A percentile compares a stretch with the other conserved stretches of the same genome.
phyloP scores from a whole-genome alignment of 2,888 invertebrate species.

The Apamea epomidion region DNA sequence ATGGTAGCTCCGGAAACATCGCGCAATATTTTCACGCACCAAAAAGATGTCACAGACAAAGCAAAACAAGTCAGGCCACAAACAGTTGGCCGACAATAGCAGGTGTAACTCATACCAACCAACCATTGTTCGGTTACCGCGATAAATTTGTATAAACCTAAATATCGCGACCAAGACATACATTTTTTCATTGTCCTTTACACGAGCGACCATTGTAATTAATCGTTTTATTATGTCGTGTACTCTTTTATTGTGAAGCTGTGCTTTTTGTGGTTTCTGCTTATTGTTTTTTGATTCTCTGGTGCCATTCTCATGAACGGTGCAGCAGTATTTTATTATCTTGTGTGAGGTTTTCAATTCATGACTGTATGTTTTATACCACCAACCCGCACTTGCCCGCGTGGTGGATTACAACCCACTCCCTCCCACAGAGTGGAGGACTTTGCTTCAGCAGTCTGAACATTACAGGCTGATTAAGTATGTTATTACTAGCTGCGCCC shows the following conservation, averaged over 20 bases:
- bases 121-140: constrained; percentile 57
- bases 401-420: too few relatives aligned
- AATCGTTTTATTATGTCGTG: constrained; percentile 56
- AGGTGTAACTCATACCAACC: constrained; percentile 57
- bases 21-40: constrained; percentile 50
- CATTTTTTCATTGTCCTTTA: constrained; percentile 65
- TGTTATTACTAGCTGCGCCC: too few relatives aligned
- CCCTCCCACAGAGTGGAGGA: too few relatives aligned
- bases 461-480: too few relatives aligned
- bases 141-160: constrained; percentile 61
- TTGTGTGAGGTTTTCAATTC: constrained; percentile 3
- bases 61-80: constrained; percentile 47
- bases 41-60: constrained; percentile 46
- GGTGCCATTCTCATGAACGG: constrained; percentile 19
- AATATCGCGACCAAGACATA: constrained; percentile 64
- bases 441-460: too few relatives aligned
- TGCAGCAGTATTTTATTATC: background rate
- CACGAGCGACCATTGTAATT: constrained; percentile 59
- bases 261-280: constrained; percentile 40
- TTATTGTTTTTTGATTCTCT: constrained; percentile 23
- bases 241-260: constrained; percentile 56
- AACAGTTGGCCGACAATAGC: constrained; percentile 59
- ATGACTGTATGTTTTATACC: too few relatives aligned
- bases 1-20: constrained; percentile 4
- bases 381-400: too few relatives aligned